Evolutionary conservation across 2,888 invertebrate genomes (phyloP).

Genomic region (Drosophila setosimentum): DNA sequence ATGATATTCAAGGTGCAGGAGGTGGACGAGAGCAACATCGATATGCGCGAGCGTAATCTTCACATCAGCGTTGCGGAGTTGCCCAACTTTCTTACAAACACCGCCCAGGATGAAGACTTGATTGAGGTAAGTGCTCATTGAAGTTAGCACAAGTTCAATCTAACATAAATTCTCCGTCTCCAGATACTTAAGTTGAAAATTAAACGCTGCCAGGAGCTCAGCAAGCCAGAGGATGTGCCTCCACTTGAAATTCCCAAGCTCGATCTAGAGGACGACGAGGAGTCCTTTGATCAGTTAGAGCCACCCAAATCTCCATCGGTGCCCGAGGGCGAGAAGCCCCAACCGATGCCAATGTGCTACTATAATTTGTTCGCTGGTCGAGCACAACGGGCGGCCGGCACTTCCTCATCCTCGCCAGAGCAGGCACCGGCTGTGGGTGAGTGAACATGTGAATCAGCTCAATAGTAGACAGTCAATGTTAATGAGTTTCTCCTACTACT

Average conservation of each 20-base stretch:
- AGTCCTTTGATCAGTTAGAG: slow-evolving; percentile 76
- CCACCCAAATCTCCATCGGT: slow-evolving; percentile 76
- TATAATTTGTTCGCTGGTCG: slow-evolving; percentile 84
- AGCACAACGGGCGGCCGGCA: slow-evolving; percentile 82
- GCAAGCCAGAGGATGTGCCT: slow-evolving; percentile 68
- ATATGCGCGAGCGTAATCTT: slow-evolving; percentile 70
- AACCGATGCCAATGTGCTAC: slow-evolving; percentile 85
- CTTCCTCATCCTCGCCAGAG: slow-evolving; percentile 84
- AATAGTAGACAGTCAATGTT: not conserved
- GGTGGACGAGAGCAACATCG: slow-evolving; percentile 83
- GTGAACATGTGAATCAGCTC: slow-evolving; percentile 1
- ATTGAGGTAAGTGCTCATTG: slow-evolving; percentile 71
- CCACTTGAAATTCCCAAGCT: slow-evolving; percentile 71
- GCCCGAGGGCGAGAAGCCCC: slow-evolving; percentile 82
- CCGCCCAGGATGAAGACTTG: slow-evolving; percentile 81
- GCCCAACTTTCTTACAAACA: slow-evolving; percentile 79
- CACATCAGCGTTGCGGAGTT: slow-evolving; percentile 75
- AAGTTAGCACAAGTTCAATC: not conserved
- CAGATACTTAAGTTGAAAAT: slow-evolving; percentile 84
- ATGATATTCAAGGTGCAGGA: slow-evolving; percentile 85
- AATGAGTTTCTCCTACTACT: slow-evolving; percentile 5
- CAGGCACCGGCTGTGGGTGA: slow-evolving; percentile 84
- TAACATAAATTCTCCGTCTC: not conserved
- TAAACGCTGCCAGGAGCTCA: slow-evolving; percentile 76
- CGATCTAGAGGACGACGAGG: slow-evolving; percentile 71